Conservation (phyloP, 1,140 invertebrate species). For the Andricus grossulariae region DNA sequence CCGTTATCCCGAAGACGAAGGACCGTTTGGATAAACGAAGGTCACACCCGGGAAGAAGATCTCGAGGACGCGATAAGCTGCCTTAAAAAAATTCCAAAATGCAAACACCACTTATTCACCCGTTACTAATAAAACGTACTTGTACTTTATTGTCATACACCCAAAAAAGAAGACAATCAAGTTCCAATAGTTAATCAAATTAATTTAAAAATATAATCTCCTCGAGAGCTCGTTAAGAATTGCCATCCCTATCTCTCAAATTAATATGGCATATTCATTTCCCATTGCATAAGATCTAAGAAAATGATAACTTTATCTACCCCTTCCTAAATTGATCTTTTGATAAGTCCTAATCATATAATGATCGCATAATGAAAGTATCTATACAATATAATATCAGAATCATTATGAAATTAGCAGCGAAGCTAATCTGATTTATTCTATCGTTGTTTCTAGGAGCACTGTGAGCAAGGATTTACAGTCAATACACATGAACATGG, state of each 20-base stretch:
- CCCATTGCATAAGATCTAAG: not conserved
- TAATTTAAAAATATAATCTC: too few relatives aligned
- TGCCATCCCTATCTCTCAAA: too few relatives aligned
- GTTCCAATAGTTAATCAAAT: too few relatives aligned
- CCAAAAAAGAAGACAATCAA: too few relatives aligned
- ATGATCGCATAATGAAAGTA: conserved; percentile 11
- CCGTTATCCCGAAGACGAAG: conserved; percentile 20
- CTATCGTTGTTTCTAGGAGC: not conserved
- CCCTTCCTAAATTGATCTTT: not conserved
- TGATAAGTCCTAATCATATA: conserved; percentile 1
- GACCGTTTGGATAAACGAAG: conserved; percentile 26
- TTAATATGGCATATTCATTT: not conserved
- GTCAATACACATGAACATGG: not conserved
- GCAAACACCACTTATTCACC: too few relatives aligned
- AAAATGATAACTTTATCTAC: not conserved
- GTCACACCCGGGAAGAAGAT: conserved; percentile 26
- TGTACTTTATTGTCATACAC: too few relatives aligned
- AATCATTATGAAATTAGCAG: conserved; percentile 19
- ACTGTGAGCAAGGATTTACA: not conserved
- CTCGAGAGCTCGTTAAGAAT: too few relatives aligned
- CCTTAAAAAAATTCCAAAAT: too few relatives aligned
- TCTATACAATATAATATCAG: not conserved
- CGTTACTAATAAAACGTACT: too few relatives aligned
- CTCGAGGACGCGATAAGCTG: not conserved
- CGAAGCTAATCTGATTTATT: conserved; percentile 16